Evolutionary conservation across 2,113 vertebrate species (phyloP).

Genomic region (Phrynocephalus versicolor): DNA sequence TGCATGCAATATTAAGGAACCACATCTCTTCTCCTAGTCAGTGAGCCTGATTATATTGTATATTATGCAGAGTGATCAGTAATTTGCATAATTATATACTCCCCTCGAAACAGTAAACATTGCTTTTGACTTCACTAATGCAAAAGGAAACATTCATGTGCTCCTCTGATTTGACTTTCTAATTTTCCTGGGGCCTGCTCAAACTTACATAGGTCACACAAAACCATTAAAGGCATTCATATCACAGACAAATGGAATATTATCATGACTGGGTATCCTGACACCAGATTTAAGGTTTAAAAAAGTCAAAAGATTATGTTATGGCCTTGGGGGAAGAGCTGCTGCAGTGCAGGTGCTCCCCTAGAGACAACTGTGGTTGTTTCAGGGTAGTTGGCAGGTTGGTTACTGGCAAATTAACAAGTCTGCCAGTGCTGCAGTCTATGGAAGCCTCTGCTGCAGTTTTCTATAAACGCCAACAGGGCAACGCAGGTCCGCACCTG

Average conservation of each 20-base stretch:
- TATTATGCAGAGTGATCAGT: constrained; percentile 63
- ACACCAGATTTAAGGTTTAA: not conserved
- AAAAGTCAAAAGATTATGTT: not conserved
- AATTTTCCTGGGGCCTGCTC: constrained; percentile 61
- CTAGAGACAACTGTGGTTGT: not conserved
- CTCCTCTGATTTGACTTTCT: constrained; percentile 67
- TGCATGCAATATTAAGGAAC: constrained; percentile 49
- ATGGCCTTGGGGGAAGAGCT: not conserved
- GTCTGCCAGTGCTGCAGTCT: not conserved
- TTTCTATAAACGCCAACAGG: not conserved
- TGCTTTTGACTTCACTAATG: constrained; percentile 61
- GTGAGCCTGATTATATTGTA: constrained; percentile 68
- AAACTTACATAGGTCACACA: constrained; percentile 35
- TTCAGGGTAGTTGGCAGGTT: not conserved
- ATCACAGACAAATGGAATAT: not conserved
- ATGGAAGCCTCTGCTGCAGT: not conserved
- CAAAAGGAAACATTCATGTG: constrained; percentile 61
- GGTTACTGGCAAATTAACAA: not conserved
- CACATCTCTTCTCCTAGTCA: constrained; percentile 54
- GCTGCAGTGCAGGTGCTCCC: not conserved
- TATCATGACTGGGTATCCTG: not conserved
- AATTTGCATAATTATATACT: constrained; percentile 78
- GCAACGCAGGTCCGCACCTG: too few species aligned
- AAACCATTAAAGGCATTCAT: not conserved
- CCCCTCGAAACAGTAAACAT: constrained; percentile 72